Percentiles rank a stretch among this genome's conserved stretches.
Evolutionary conservation across 1,140 invertebrate genomes (phyloP).

Genomic region (Drosophila sucinea): DNA sequence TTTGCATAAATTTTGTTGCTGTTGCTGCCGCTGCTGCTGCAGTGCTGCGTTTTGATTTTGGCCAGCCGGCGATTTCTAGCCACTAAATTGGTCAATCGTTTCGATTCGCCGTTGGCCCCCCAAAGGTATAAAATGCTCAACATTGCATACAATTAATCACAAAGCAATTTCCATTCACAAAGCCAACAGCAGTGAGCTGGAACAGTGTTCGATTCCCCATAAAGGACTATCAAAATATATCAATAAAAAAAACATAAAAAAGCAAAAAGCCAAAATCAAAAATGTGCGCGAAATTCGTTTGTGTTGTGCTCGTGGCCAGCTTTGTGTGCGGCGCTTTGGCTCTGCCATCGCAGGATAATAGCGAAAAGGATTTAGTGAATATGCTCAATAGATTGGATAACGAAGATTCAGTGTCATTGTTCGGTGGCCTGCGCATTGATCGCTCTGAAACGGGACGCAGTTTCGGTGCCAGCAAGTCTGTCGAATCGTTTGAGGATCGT

Average conservation of each 20-base stretch:
- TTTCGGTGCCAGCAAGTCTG: slow-evolving; percentile 61
- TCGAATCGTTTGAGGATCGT: slow-evolving; percentile 82
- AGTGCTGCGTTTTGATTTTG: slow-evolving; percentile 53
- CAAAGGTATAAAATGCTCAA: slow-evolving; percentile 75
- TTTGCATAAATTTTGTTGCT: slow-evolving; percentile 71
- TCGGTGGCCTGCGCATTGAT: slow-evolving; percentile 81
- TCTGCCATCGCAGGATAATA: slow-evolving; percentile 74
- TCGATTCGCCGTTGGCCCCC: slow-evolving; percentile 4
- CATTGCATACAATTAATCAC: slow-evolving; percentile 81
- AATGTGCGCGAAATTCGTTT: slow-evolving; percentile 82
- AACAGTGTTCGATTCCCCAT: slow-evolving; percentile 43
- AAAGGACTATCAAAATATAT: slow-evolving; percentile 57
- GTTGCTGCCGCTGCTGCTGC: slow-evolving; percentile 52
- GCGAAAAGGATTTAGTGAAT: slow-evolving; percentile 82
- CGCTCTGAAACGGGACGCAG: slow-evolving; percentile 67
- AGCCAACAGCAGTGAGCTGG: slow-evolving; percentile 69
- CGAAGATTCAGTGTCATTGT: slow-evolving; percentile 76
- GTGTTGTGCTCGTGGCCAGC: slow-evolving; percentile 77
- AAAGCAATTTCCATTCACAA: slow-evolving; percentile 80
- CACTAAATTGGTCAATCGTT: slow-evolving; percentile 67
- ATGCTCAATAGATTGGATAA: slow-evolving; percentile 83
- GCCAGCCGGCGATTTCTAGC: slow-evolving; percentile 68
- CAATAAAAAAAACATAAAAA: slow-evolving; percentile 24
- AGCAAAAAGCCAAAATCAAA: slow-evolving; percentile 48
- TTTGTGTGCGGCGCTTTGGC: slow-evolving; percentile 74